Percentiles rank a stretch among this genome's conserved stretches.
Conservation (phyloP, 2,797 vertebrate genomes). For the Kryptolebias ocellatus region DNA sequence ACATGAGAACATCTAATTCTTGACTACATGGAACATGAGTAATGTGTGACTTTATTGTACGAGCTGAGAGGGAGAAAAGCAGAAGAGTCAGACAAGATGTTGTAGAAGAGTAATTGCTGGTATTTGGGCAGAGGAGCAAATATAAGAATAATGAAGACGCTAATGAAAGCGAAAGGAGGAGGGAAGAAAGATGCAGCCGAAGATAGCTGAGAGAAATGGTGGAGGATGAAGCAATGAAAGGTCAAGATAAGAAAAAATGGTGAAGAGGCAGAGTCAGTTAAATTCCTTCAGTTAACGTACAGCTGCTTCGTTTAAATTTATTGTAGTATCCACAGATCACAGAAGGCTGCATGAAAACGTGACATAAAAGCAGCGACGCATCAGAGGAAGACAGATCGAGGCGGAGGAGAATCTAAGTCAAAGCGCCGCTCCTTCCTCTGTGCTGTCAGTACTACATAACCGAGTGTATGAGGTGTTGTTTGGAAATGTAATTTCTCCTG, state of each 20-base stretch:
- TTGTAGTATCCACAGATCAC: background rate
- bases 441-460: background rate
- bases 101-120: background rate
- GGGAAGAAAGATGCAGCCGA: background rate
- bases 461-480: conserved; percentile 14
- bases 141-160: background rate
- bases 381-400: conserved; percentile 20
- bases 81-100: background rate
- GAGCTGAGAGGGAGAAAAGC: background rate
- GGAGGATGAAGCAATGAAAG: background rate
- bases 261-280: background rate
- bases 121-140: background rate
- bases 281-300: too few species aligned
- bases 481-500: conserved; percentile 24
- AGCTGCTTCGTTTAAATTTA: too few species aligned
- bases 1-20: too few species aligned
- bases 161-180: background rate
- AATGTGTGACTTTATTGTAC: background rate
- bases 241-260: background rate
- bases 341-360: background rate
- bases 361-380: background rate
- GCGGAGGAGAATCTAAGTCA: background rate
- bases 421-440: background rate
- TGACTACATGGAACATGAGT: background rate
- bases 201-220: background rate